A percentile compares a stretch with the other conserved stretches of the same genome.
Evolutionary conservation across 2,888 invertebrate species (phyloP).

Genomic region (Drosophila infuscata): DNA sequence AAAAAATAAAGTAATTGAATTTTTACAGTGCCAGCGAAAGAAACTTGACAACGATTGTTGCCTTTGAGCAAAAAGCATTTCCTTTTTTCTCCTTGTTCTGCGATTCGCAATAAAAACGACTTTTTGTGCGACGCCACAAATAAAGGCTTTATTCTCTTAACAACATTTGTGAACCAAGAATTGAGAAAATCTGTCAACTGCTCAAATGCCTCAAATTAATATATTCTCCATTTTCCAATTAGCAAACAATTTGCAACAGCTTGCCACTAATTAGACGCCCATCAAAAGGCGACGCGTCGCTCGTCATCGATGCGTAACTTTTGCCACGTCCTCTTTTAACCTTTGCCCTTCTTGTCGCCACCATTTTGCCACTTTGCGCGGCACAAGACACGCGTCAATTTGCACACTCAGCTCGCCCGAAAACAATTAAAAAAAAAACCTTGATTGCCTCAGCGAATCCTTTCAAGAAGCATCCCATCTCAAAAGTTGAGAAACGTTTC

Average conservation of each 20-base stretch:
- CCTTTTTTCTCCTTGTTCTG: background rate
- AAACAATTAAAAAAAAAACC: conserved; percentile 55
- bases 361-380: background rate
- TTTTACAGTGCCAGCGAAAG: conserved; percentile 54
- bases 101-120: background rate
- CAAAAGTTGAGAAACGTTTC: background rate
- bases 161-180: too few species aligned
- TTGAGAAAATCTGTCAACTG: background rate
- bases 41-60: conserved; percentile 22
- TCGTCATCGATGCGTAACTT: conserved; percentile 64
- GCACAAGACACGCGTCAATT: conserved; percentile 46
- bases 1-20: conserved; percentile 77
- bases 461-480: conserved; percentile 24
- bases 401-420: conserved; percentile 45
- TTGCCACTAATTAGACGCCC: conserved; percentile 64
- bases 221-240: conserved; percentile 44
- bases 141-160: background rate
- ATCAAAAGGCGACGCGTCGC: conserved; percentile 54
- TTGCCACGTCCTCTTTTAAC: conserved; percentile 22
- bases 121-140: background rate
- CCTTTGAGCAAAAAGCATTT: conserved; percentile 24
- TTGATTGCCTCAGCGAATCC: conserved; percentile 23
- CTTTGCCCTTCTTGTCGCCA: conserved; percentile 23
- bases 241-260: conserved; percentile 61
- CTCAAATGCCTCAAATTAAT: background rate